A percentile compares a stretch with the other conserved stretches of the same genome.
Conservation (phyloP, 2,888 invertebrate genomes). For the Synanthedon andrenaeformis region DNA sequence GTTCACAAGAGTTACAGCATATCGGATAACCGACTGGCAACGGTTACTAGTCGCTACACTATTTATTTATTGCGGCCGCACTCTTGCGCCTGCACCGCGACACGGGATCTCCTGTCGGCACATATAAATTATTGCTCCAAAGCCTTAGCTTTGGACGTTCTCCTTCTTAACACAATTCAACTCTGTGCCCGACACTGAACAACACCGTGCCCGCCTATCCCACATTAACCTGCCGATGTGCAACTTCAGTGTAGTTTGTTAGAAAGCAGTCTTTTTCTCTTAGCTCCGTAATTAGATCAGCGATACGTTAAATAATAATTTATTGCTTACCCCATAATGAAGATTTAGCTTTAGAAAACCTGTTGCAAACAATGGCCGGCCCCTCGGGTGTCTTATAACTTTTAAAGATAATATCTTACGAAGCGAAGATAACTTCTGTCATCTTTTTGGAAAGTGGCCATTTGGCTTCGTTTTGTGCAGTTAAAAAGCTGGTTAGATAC, state of each 20-base stretch:
- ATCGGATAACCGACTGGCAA: slow-evolving; percentile 36
- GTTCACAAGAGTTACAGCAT: slow-evolving; percentile 37
- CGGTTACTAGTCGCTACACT: slow-evolving; percentile 27
- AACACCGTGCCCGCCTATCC: neutral
- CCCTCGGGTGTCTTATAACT: slow-evolving; percentile 42
- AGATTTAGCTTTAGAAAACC: slow-evolving; percentile 47
- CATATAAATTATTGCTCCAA: slow-evolving; percentile 43
- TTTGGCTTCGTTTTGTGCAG: slow-evolving; percentile 6
- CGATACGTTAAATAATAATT: slow-evolving; percentile 44
- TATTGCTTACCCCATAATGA: slow-evolving; percentile 49
- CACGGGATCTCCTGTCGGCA: slow-evolving; percentile 41
- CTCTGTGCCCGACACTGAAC: neutral
- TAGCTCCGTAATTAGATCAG: slow-evolving; percentile 39
- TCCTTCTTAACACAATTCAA: slow-evolving; percentile 4
- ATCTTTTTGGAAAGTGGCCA: slow-evolving; percentile 29
- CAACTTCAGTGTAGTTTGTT: slow-evolving; percentile 14
- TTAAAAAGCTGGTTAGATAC: no score
- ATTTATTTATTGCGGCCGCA: slow-evolving; percentile 42
- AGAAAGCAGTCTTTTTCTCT: slow-evolving; percentile 11
- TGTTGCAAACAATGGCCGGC: slow-evolving; percentile 35
- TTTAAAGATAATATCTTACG: slow-evolving; percentile 40
- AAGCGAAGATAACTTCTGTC: slow-evolving; percentile 35
- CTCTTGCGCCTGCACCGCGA: slow-evolving; percentile 27
- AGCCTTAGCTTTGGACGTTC: slow-evolving; percentile 13
- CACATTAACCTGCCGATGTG: neutral